phyloP scores from a whole-genome alignment of 2,888 invertebrate species.

The Anticlea derivata region DNA sequence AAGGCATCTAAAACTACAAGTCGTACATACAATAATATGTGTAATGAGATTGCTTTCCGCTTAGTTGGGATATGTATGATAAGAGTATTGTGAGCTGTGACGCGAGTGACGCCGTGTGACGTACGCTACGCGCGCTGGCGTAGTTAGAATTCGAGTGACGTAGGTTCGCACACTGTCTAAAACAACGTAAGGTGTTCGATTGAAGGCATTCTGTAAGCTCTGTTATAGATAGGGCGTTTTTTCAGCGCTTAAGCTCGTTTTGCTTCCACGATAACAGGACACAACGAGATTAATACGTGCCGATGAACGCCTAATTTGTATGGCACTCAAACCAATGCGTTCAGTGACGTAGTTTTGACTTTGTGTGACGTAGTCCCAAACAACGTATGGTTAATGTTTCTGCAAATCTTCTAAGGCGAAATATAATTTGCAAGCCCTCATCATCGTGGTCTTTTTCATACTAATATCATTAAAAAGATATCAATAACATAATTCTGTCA shows the following conservation, averaged over 20 bases:
- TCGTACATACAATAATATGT: conserved; percentile 63
- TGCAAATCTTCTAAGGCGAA: not conserved
- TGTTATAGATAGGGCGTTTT: too few species aligned
- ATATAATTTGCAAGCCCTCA: too few species aligned
- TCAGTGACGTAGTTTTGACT: not conserved
- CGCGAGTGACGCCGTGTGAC: conserved; percentile 56
- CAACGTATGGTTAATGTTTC: not conserved
- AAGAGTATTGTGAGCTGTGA: conserved; percentile 60
- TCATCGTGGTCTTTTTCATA: too few species aligned
- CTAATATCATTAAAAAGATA: too few species aligned
- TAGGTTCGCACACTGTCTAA: not conserved
- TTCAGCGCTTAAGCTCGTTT: too few species aligned
- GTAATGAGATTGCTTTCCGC: conserved; percentile 76
- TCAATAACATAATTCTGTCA: too few species aligned
- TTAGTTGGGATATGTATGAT: conserved; percentile 75
- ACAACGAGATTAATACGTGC: too few species aligned
- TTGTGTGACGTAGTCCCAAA: not conserved
- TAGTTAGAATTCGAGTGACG: not conserved
- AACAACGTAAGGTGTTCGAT: too few species aligned
- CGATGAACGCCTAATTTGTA: too few species aligned
- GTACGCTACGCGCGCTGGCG: not conserved
- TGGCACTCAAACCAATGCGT: not conserved
- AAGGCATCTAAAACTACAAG: conserved; percentile 33
- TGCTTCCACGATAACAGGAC: too few species aligned
- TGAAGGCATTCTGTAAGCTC: too few species aligned